Evolutionary conservation across 92 coral and sea anemone genomes (phyloP).

Genomic region (Phenganax marumi): DNA sequence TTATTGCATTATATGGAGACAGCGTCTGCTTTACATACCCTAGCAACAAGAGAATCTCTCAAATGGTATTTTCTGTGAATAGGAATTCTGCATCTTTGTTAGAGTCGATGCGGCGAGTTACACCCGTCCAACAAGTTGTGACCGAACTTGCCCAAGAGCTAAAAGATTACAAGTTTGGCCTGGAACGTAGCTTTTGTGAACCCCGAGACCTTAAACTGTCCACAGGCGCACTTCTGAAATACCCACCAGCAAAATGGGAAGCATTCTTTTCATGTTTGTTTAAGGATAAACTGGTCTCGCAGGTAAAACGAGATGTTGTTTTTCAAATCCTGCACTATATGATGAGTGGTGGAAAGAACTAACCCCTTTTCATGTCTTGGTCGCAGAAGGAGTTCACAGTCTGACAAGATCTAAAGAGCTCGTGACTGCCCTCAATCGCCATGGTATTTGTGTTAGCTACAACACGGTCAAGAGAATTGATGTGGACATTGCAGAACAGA

Average conservation of each 20-base stretch:
- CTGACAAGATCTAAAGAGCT: slow-evolving; percentile 15
- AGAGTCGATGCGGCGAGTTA: slow-evolving; percentile 9
- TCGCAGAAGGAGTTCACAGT: slow-evolving; percentile 9
- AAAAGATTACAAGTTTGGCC: slow-evolving; percentile 6
- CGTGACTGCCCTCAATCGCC: slow-evolving; percentile 6
- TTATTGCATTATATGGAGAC: slow-evolving; percentile 7
- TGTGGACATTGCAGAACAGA: slow-evolving; percentile 1
- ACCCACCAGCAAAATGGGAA: slow-evolving; percentile 10
- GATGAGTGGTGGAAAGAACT: slow-evolving; percentile 11
- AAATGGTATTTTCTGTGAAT: background rate
- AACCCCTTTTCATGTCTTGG: slow-evolving; percentile 8
- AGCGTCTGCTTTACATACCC: slow-evolving; percentile 1
- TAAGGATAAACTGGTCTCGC: background rate
- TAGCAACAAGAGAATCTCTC: slow-evolving; percentile 1
- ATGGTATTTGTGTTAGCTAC: slow-evolving; percentile 15
- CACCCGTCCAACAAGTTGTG: slow-evolving; percentile 7
- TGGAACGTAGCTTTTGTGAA: slow-evolving; percentile 16
- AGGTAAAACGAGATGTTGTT: slow-evolving; percentile 1
- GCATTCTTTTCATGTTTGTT: slow-evolving; percentile 1
- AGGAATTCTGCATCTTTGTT: slow-evolving; percentile 12
- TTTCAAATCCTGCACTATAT: slow-evolving; percentile 12
- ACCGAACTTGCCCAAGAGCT: background rate
- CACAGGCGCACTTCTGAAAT: background rate
- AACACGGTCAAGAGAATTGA: slow-evolving; percentile 13
- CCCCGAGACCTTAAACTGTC: background rate